Percentiles rank a stretch among this genome's conserved stretches.
Evolutionary conservation across 2,113 vertebrate genomes (phyloP).

Genomic region (Leucoraja erinaceus): DNA sequence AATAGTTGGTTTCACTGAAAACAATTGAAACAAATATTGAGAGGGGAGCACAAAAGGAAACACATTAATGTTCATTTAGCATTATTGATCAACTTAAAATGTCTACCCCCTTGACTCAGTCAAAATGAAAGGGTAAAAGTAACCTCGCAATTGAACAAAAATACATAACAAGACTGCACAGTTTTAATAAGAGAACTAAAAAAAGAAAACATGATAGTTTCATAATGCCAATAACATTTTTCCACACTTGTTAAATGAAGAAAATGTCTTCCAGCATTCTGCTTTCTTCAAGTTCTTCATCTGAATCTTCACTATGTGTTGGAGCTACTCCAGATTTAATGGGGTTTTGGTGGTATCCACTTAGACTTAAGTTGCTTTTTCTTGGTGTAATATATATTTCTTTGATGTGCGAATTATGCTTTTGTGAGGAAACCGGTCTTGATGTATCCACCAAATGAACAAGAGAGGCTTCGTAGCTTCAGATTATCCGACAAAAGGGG

Average conservation of each 20-base stretch:
- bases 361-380: conserved; percentile 37
- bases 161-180: background rate
- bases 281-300: conserved; percentile 71
- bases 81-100: too few relatives aligned
- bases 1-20: too few relatives aligned
- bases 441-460: conserved; percentile 71
- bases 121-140: background rate
- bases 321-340: conserved; percentile 43
- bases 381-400: conserved; percentile 28
- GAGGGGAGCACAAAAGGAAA: too few relatives aligned
- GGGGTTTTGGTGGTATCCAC: background rate
- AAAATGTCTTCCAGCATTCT: conserved; percentile 87
- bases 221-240: background rate
- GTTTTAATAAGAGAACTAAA: background rate
- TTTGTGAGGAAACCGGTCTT: conserved; percentile 53
- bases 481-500: conserved; percentile 43
- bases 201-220: background rate
- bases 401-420: conserved; percentile 38
- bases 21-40: too few relatives aligned
- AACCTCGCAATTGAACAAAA: background rate
- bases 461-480: conserved; percentile 69
- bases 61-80: too few relatives aligned
- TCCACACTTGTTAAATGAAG: conserved; percentile 69
- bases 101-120: too few relatives aligned
- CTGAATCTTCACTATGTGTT: conserved; percentile 43